These are phyloP conservation scores for Glaucomys volans DNA, from an alignment of 2,113 vertebrate species.

Conservation along the genomic window DNA sequence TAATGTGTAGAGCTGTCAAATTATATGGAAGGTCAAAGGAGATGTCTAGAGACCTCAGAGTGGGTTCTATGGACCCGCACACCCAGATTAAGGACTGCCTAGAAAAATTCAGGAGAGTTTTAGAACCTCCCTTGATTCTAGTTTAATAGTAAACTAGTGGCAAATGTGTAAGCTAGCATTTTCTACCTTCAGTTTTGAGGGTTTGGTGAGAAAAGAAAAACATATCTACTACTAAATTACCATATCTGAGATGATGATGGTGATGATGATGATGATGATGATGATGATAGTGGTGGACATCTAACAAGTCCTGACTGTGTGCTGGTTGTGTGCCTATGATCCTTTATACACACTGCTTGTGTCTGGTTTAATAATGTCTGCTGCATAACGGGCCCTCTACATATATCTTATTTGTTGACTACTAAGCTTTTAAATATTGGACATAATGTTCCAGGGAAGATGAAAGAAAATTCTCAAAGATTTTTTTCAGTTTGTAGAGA, in stretches of 20 bases:
- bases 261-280: background rate
- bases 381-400: background rate
- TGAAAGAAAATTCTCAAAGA: background rate
- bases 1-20: background rate
- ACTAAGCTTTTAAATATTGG: background rate
- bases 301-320: background rate
- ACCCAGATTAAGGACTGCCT: background rate
- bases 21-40: background rate
- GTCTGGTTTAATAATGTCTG: background rate
- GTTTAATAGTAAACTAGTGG: background rate
- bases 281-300: background rate
- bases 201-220: background rate
- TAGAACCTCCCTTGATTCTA: background rate
- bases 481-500: background rate
- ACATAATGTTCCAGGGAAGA: background rate
- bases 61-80: background rate
- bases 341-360: background rate
- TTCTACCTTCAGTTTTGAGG: background rate
- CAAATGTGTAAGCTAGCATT: background rate
- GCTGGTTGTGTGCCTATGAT: background rate
- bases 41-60: background rate
- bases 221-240: background rate
- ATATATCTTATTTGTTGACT: background rate
- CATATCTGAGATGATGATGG: background rate
- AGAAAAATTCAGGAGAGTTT: background rate